phyloP scores from a whole-genome alignment of 35 echinoderm and acorn worm species.

The Amphiura filiformis region DNA sequence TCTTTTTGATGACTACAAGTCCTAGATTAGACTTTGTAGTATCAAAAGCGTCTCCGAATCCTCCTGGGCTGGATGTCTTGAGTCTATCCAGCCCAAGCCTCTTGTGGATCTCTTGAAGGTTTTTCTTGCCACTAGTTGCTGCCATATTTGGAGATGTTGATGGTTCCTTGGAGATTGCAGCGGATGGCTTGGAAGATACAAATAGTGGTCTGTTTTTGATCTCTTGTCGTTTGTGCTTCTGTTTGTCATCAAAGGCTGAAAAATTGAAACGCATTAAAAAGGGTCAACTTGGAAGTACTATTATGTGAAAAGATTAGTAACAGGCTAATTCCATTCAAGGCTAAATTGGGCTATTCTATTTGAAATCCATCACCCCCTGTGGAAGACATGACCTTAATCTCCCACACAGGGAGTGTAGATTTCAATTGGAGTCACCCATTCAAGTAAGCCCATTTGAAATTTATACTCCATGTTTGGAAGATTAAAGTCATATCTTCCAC shows the following conservation, averaged over 20 bases:
- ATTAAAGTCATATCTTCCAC: too few species aligned
- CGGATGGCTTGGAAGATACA: slow-evolving; percentile 13
- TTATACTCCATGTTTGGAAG: too few species aligned
- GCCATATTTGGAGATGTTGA: neutral
- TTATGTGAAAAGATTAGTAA: too few species aligned
- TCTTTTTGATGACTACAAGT: neutral
- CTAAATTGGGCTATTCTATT: too few species aligned
- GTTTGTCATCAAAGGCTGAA: slow-evolving; percentile 87
- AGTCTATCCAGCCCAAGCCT: neutral
- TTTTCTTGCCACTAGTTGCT: neutral
- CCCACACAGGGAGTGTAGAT: too few species aligned
- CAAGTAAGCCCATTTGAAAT: too few species aligned
- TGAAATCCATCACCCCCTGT: too few species aligned
- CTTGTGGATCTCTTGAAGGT: neutral
- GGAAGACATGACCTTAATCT: too few species aligned
- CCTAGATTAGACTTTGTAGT: neutral
- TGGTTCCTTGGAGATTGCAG: neutral
- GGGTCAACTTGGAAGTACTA: too few species aligned
- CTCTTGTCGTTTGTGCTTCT: slow-evolving; percentile 57
- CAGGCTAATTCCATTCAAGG: too few species aligned
- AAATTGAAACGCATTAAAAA: slow-evolving; percentile 24
- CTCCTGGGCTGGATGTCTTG: neutral
- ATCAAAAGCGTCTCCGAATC: neutral
- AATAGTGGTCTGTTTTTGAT: slow-evolving; percentile 75
- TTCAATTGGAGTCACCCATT: too few species aligned